Base-by-base conservation (phyloP, 2,797 vertebrate genomes). In the Tenualosa ilisha region DNA sequence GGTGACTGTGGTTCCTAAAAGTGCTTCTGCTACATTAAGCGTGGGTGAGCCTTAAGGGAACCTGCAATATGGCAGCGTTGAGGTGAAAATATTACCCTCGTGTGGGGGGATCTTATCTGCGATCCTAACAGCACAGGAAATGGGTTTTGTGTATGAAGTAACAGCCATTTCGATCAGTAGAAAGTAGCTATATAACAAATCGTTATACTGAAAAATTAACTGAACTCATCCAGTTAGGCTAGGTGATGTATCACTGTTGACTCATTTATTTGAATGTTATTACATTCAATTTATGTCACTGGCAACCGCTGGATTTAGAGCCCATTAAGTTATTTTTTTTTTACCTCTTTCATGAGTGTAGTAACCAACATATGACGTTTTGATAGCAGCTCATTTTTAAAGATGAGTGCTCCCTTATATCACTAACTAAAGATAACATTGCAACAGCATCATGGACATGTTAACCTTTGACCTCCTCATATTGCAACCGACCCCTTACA, bases 11-110 rank as follows among this genome's bases (percentile, higher is more conserved):
- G 6, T 37, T 46, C 72, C 40, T 79, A 46, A 79, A 79, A 79
- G 72, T 46, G 72, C 72, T 43, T 79, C 37, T 79, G 72, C 72
- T 46, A 79, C 72, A 79, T 79, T 79, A 79, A 79, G 72, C 72
- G 46, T 13, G 15, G 40, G 15, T 79, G 22, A 17, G 37, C 72
- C 72, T 79, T 43, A 22, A 43, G 72, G 72, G 72, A 40, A 79
- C 46, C 17, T 79, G 72, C 72, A 79, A 79, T 79, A 79, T 79
- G 37, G 17, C 37, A 59, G 31, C 24, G 24, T 17, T 12, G 24
- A 56, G 15, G 50, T 82, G 50, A 17, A 22, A 43, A 79, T 46
- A 79, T 22, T 46, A 22, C 40, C 37, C 43, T 72, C 31, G 51
- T 54, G 17, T 81, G 37, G 51, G 12, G 81, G 15, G 37, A 79